Percentiles rank a stretch among this genome's conserved stretches.
These are phyloP conservation scores for Gymnothorax javanicus DNA, from an alignment of 2,797 vertebrate genomes.

Conservation along the genomic window DNA sequence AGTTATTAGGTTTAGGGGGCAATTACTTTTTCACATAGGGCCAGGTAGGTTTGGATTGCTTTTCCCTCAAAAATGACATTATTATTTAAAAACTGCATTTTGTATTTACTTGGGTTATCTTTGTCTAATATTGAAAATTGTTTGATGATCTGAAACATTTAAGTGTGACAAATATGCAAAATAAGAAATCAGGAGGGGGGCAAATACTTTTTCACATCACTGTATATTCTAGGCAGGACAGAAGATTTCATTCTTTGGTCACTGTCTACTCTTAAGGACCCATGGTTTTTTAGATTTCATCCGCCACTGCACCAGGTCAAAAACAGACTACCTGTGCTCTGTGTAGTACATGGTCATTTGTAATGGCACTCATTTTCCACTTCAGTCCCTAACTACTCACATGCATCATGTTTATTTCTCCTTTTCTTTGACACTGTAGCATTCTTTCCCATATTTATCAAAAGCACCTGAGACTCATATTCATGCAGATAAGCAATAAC, in stretches of 20 bases:
- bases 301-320: constrained; percentile 7
- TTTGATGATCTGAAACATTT: too few relatives aligned
- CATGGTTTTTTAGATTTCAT: constrained; percentile 15
- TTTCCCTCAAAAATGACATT: too few relatives aligned
- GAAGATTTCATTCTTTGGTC: not conserved
- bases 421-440: not conserved
- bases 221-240: not conserved
- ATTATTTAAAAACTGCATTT: too few relatives aligned
- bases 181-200: too few relatives aligned
- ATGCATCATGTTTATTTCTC: constrained; percentile 19
- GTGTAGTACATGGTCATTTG: constrained; percentile 1
- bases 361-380: constrained; percentile 23
- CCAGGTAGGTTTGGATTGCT: too few relatives aligned
- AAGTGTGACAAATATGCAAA: too few relatives aligned
- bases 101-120: too few relatives aligned
- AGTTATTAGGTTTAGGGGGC: too few relatives aligned
- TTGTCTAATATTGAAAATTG: too few relatives aligned
- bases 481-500: constrained; percentile 5
- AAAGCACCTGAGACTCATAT: constrained; percentile 7
- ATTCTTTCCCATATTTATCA: constrained; percentile 16
- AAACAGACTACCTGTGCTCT: not conserved
- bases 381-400: constrained; percentile 1
- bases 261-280: not conserved
- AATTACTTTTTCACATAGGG: too few relatives aligned
- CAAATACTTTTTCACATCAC: not conserved